Percentiles rank a stretch among this genome's conserved stretches.
phyloP scores from a whole-genome alignment of 2,113 vertebrate genomes.

The Albula glossodonta region DNA sequence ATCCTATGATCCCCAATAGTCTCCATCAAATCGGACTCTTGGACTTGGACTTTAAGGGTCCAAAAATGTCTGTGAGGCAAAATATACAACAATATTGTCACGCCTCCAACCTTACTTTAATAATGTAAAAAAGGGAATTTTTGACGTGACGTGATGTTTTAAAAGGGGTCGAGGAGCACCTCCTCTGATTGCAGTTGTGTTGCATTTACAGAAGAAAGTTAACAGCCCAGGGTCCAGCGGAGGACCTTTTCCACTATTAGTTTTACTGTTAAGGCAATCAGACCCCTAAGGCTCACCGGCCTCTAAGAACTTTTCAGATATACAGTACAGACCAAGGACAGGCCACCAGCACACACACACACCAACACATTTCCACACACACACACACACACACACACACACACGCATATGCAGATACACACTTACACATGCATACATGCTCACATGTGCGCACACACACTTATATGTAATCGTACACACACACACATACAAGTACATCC shows the following conservation, averaged over 20 bases:
- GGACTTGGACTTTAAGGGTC: background rate
- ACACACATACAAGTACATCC: background rate
- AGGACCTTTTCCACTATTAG: slow-evolving; percentile 65
- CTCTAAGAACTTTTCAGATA: slow-evolving; percentile 38
- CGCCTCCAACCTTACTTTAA: slow-evolving; percentile 3
- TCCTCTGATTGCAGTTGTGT: slow-evolving; percentile 62
- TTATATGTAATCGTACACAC: slow-evolving; percentile 24
- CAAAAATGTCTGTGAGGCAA: background rate
- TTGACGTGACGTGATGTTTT: background rate
- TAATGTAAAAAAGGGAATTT: background rate
- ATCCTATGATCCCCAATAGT: too few species aligned
- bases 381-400: slow-evolving; percentile 5
- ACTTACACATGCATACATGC: slow-evolving; percentile 1
- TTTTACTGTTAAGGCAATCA: slow-evolving; percentile 76
- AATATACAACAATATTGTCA: background rate
- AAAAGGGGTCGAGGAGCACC: background rate
- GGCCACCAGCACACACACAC: slow-evolving; percentile 33
- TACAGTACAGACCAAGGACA: slow-evolving; percentile 43
- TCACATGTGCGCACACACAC: slow-evolving; percentile 23
- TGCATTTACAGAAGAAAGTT: slow-evolving; percentile 46
- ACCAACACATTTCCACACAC: slow-evolving; percentile 21
- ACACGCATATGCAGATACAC: slow-evolving; percentile 19
- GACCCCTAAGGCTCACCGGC: slow-evolving; percentile 40
- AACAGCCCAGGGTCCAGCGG: slow-evolving; percentile 38
- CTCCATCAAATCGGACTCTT: background rate